Conservation (phyloP, 2,113 vertebrate genomes). For the Pseudorectes ferrugineus region DNA sequence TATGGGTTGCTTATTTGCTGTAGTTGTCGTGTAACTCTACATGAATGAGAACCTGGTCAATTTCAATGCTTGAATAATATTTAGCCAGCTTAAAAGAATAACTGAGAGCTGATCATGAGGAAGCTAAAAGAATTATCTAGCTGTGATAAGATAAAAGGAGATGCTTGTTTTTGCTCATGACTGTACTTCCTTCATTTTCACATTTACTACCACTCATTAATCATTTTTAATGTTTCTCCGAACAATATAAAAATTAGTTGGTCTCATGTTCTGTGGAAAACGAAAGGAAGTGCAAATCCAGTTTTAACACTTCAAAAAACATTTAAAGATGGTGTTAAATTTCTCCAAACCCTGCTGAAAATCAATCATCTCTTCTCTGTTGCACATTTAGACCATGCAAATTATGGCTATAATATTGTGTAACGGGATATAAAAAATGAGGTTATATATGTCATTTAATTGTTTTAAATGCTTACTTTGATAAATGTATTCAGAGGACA, state of each 20-base stretch:
- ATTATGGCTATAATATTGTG: not conserved
- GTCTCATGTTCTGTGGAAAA: not conserved
- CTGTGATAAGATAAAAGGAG: not conserved
- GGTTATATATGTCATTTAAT: not conserved
- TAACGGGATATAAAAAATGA: not conserved
- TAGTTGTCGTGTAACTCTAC: not conserved
- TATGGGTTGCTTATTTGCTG: not conserved
- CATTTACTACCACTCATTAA: not conserved
- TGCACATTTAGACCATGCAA: not conserved
- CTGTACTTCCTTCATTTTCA: not conserved
- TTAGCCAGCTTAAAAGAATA: not conserved
- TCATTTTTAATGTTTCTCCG: not conserved
- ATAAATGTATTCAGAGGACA: not conserved
- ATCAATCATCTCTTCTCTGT: not conserved
- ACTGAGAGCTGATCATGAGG: not conserved
- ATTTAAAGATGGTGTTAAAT: not conserved
- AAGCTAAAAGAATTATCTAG: not conserved
- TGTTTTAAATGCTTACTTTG: not conserved
- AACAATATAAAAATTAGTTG: not conserved
- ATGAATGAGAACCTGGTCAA: fast-evolving
- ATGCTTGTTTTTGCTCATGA: not conserved
- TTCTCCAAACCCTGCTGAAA: not conserved
- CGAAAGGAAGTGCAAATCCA: not conserved
- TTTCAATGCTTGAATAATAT: not conserved
- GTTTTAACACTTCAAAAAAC: not conserved